phyloP scores from a whole-genome alignment of 2,888 invertebrate genomes.

The Portevinia maculata region DNA sequence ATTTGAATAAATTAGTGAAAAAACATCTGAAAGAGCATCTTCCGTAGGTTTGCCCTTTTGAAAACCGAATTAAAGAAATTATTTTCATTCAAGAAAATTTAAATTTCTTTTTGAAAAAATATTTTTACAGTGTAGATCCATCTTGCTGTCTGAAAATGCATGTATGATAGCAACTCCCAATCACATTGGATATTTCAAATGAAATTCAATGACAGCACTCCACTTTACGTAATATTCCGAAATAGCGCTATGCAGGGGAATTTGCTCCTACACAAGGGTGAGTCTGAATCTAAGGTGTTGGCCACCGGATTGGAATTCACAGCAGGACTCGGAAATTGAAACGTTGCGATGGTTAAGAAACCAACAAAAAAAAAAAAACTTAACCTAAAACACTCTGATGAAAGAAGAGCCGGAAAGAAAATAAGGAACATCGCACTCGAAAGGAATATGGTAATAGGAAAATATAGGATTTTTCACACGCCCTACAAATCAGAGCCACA shows the following conservation, averaged over 20 bases:
- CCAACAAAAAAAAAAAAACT: constrained; percentile 27
- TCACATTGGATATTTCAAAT: constrained; percentile 45
- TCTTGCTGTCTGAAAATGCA: constrained; percentile 26
- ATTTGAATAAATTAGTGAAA: no score
- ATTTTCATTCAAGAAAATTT: no score
- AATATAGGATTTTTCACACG: constrained; percentile 72
- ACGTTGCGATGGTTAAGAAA: constrained; percentile 39
- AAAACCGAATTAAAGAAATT: no score
- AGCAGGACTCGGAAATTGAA: constrained; percentile 54
- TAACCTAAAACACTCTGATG: constrained; percentile 7
- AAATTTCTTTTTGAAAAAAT: no score
- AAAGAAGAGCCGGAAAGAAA: not conserved
- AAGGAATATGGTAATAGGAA: constrained; percentile 71
- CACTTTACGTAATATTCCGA: constrained; percentile 53
- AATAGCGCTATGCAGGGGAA: constrained; percentile 38
- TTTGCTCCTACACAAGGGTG: constrained; percentile 22
- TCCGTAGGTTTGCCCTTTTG: no score
- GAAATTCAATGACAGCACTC: constrained; percentile 51
- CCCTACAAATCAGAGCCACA: constrained; percentile 71
- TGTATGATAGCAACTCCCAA: constrained; percentile 17
- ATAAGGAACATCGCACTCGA: constrained; percentile 39
- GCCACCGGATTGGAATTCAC: constrained; percentile 69
- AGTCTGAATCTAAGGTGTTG: constrained; percentile 38
- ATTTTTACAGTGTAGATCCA: no score
- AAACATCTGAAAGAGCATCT: no score